Evolutionary conservation across 2,797 vertebrate species (phyloP).

Genomic region (Lepilemur septentrionalis): DNA sequence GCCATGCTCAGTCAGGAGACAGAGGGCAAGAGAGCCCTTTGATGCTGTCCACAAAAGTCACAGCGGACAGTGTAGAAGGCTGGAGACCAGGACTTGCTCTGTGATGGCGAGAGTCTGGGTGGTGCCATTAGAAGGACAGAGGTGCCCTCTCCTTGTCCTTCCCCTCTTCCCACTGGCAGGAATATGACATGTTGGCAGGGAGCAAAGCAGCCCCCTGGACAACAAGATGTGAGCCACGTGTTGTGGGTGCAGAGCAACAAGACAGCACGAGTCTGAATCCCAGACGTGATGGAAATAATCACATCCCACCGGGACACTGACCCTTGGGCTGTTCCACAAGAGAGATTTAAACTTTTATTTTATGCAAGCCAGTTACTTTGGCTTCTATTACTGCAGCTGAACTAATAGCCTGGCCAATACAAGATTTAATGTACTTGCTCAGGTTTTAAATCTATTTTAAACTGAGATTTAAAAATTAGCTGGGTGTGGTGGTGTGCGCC

Average conservation of each 20-base stretch:
- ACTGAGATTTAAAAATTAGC: not conserved
- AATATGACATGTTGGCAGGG: not conserved
- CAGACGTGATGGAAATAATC: not conserved
- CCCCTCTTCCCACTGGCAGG: not conserved
- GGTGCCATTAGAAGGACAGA: not conserved
- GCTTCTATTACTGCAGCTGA: not conserved
- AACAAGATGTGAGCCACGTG: not conserved
- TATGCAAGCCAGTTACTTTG: not conserved
- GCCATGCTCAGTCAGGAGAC: not conserved
- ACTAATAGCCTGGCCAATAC: not conserved
- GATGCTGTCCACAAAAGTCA: not conserved
- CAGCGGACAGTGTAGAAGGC: not conserved
- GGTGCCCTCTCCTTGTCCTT: not conserved
- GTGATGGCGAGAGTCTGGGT: not conserved
- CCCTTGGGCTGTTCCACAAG: not conserved
- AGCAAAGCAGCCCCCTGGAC: not conserved
- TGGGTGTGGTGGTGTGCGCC: too few relatives aligned
- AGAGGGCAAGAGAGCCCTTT: not conserved
- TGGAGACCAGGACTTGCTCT: not conserved
- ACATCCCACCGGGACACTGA: accelerated
- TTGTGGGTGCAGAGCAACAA: not conserved
- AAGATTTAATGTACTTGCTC: not conserved
- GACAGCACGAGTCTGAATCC: not conserved
- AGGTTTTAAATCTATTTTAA: not conserved
- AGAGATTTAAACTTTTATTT: not conserved